Evolutionary conservation across 2,113 vertebrate species (phyloP), one percentile per base, ranked within the genome.

Genomic region (Sinosuthora webbiana): DNA sequence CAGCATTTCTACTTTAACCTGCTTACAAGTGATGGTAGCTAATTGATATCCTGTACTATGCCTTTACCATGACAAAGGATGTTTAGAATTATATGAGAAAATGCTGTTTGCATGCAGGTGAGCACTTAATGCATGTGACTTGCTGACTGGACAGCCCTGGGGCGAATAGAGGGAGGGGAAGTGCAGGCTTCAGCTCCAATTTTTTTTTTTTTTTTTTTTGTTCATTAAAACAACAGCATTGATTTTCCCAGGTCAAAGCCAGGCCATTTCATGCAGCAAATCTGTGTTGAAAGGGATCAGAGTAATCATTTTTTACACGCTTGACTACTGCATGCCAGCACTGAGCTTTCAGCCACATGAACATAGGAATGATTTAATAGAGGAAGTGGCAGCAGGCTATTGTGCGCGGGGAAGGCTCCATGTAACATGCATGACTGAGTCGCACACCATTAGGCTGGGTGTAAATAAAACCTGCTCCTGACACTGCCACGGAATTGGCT

Each of bases 281-380:
- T 93, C 83, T 83, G 31, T 81, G 90, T 90, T 94, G 93, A 97
- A 97, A 97, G 94, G 86, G 96, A 94, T 81, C 93, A 88, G 91
- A 92, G 86, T 97, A 96, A 97, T 97, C 92, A 96, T 95, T 96
- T 95, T 97, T 96, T 88, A 84, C 90, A 97, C 59, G 91, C 94
- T 95, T 93, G 94, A 94, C 83, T 82, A 96, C 89, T 89, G 68
- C 50, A 59, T 91, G 77, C 87, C 77, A 84, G 83, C 90, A 76
- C 67, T 74, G 90, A 96, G 95, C 88, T 95, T 90, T 92, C 73
- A 83, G 89, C 69, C 87, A 87, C 90, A 85, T 81, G 91, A 93
- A 94, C 95, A 85, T 89, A 93, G 95, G 86, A 94, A 94, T 90
- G 86, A 96, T 94, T 97, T 97, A 97, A 95, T 94, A 96, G 96